Base-by-base conservation (phyloP, 2,888 invertebrate genomes). In the Timandra comae region DNA sequence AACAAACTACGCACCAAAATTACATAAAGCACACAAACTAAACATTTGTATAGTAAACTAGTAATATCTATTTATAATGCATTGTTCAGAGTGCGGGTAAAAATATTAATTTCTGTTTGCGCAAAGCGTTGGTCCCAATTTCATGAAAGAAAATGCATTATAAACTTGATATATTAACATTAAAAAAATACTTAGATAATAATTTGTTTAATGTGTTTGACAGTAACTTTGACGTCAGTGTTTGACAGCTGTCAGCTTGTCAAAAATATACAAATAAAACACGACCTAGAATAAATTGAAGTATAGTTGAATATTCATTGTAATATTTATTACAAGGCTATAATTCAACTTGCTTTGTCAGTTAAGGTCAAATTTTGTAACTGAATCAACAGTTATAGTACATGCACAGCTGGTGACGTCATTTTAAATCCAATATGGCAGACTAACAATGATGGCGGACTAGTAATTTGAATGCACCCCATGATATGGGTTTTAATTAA, bases 71-170 rank as follows among this genome's bases (percentile, higher is more conserved):
- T n/a, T 24, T 10, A 33, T 35, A 30, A 38, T 30, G 23, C 30
- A 31, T 28, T 29, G 1, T 8, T 37, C 20, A 46, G 39, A 45
- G 44, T 34, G 34, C 40, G 38, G 12, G 32, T 19, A 31, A 41
- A 33, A 33, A n/a, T n/a, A n/a, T n/a, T 26, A 30, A 33, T 41
- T n/a, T 55, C 61, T 46, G 51, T 46, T n/a, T 56, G 48, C 33
- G 12, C 19, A 31, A 33, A 38, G 29, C 35, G 54, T 69, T 71
- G 70, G 70, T 71, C 70, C 70, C 70, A 61, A 66, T 52, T 39
- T 49, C 33, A 36, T 39, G 47, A 42, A 28, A 37, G 32, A 38
- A 33, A 45, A 48, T 45, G 32, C 46, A 43, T 43, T 39, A 41
- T 35, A 41, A 31, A 28, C 31, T 8, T n/a, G n/a, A 35, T 30